Percentiles rank a stretch among this genome's conserved stretches.
Conservation (phyloP, 2,888 invertebrate genomes). For the Scaptomyza tumidula region DNA sequence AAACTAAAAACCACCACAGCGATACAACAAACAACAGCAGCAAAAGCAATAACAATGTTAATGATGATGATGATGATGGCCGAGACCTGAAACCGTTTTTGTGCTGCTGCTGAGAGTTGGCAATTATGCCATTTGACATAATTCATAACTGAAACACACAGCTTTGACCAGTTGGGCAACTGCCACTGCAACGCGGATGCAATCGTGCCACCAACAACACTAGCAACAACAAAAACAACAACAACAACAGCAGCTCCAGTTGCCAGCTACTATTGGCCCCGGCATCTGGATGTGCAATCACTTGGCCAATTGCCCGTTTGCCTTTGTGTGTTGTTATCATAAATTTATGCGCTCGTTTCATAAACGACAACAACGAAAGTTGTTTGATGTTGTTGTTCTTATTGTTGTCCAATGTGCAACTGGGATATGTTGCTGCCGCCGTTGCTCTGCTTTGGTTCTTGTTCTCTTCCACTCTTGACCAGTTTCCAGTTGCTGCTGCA, state of each 20-base stretch:
- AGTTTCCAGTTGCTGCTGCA: conserved; percentile 38
- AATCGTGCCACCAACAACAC: conserved; percentile 25
- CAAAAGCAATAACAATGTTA: conserved; percentile 10
- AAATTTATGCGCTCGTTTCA: conserved; percentile 78
- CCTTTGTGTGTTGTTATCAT: conserved; percentile 75
- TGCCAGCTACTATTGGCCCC: conserved; percentile 13
- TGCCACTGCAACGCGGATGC: conserved; percentile 61
- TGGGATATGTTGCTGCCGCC: conserved; percentile 42
- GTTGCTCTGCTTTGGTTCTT: conserved; percentile 19
- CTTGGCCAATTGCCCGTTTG: conserved; percentile 63
- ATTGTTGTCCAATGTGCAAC: conserved; percentile 40
- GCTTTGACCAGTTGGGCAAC: conserved; percentile 56
- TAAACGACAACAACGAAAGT: conserved; percentile 77
- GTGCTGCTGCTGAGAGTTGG: conserved; percentile 61
- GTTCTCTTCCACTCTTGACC: conserved; percentile 44
- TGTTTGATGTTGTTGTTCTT: conserved; percentile 59
- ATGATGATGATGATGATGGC: conserved; percentile 31
- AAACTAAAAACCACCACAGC: background rate
- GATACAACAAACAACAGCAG: conserved; percentile 17
- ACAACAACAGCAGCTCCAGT: conserved; percentile 9
- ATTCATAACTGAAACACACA: conserved; percentile 70
- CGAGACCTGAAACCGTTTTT: conserved; percentile 31
- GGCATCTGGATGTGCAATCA: conserved; percentile 56
- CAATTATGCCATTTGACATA: conserved; percentile 82
- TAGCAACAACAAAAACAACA: background rate